Evolutionary conservation across 2,113 vertebrate species (phyloP).

Genomic region (Scartelaos histophorus): DNA sequence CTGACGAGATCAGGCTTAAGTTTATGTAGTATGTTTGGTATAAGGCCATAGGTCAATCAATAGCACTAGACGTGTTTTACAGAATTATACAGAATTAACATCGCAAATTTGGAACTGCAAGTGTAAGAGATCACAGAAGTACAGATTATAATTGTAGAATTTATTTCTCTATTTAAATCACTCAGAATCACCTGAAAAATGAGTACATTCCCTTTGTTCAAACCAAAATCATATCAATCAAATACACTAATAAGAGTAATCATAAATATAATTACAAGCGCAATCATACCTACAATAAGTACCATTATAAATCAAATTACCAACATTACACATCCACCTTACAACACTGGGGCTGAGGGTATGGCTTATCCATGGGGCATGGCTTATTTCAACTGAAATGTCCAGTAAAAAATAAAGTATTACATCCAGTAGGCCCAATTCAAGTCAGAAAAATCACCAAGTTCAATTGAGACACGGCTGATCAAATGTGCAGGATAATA

Average conservation of each 20-base stretch:
- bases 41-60: not conserved
- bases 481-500: slow-evolving; percentile 71
- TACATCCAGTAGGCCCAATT: slow-evolving; percentile 72
- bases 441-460: slow-evolving; percentile 58
- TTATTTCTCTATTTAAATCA: slow-evolving; percentile 74
- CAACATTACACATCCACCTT: slow-evolving; percentile 71
- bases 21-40: not conserved
- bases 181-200: slow-evolving; percentile 72
- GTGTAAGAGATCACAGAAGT: slow-evolving; percentile 12
- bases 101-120: not conserved
- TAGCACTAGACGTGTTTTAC: not conserved
- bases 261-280: slow-evolving; percentile 71
- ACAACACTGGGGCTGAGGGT: slow-evolving; percentile 69
- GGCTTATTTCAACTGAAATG: slow-evolving; percentile 75
- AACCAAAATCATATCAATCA: slow-evolving; percentile 72
- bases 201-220: slow-evolving; percentile 75
- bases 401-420: slow-evolving; percentile 71
- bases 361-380: slow-evolving; percentile 77
- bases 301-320: slow-evolving; percentile 69
- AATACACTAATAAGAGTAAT: slow-evolving; percentile 68
- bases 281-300: slow-evolving; percentile 73
- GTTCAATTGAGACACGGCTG: slow-evolving; percentile 57
- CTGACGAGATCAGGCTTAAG: no score
- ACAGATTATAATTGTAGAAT: slow-evolving; percentile 39
- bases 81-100: not conserved